Base-by-base conservation (phyloP, 2,888 invertebrate species). In the Alentia gelatinosa region DNA sequence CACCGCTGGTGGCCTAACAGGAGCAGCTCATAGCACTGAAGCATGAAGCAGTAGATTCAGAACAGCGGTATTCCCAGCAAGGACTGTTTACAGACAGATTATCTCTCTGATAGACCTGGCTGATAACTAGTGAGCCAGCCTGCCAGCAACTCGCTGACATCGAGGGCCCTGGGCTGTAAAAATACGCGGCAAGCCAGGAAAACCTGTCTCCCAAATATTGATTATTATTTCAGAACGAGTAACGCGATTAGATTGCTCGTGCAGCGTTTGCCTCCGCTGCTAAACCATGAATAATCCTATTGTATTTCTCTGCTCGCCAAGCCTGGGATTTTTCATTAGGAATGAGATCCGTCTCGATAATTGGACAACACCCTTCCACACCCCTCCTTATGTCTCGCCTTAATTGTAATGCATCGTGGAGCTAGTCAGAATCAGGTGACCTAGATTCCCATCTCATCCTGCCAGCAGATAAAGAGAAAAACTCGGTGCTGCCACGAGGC, bases 21-120 rank as follows among this genome's bases (percentile, higher is more conserved):
- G n/a, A 56, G 56, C 56, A n/a, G 56, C 56, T 56, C 56, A 56
- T n/a, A 56, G 56, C n/a, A n/a, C n/a, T n/a, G n/a, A n/a, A n/a
- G 19, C n/a, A 56, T 56, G 3, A n/a, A 12, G 56, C 23, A 1
- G 56, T 19, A 1, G 19, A 19, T 56, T 19, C 5, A 56, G 56
- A n/a, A n/a, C 56, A 3, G 12, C 23, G 5, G 19, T 56, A 56
- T 12, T 56, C 56, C 19, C 56, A 56, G 56, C 56, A 56, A 3
- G n/a, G 56, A 56, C 19, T 56, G n/a, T 56, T 56, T 56, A 56
- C 56, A 56, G 56, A 56, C 56, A n/a, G 56, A 56, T 56, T n/a
- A 56, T 56, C 19, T 19, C 56, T n/a, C 19, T 12, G 56, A 19
- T 56, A 56, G 56, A 56, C 19, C 19, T 56, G 56, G 56, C 56